Evolutionary conservation across 2,797 vertebrate genomes (phyloP).

Genomic region (Myotis myotis): DNA sequence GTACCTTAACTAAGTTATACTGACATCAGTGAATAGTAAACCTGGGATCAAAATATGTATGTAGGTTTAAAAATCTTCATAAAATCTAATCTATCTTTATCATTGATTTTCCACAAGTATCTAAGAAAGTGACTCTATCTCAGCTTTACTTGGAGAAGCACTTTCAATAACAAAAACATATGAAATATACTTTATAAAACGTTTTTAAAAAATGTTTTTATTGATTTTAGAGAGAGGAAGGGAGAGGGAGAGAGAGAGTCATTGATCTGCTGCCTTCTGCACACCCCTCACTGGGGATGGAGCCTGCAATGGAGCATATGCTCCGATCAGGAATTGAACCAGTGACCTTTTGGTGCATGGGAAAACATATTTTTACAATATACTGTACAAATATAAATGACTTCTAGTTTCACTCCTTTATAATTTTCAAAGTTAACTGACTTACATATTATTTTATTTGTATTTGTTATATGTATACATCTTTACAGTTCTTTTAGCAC

Average conservation of each 20-base stretch:
- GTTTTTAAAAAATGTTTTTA: neutral
- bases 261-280: neutral
- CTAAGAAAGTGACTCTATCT: conserved; percentile 24
- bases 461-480: neutral
- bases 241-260: neutral
- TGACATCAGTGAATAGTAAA: neutral
- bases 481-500: conserved; percentile 13
- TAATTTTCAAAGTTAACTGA: conserved; percentile 51
- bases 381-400: neutral
- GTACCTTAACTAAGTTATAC: conserved; percentile 33
- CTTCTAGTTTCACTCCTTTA: conserved; percentile 16
- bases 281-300: neutral
- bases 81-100: conserved; percentile 11
- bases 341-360: neutral
- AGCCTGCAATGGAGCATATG: neutral
- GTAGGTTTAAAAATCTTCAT: conserved; percentile 1
- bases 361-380: conserved; percentile 38
- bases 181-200: neutral
- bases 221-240: neutral
- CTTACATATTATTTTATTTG: neutral
- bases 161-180: conserved; percentile 26
- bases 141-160: neutral
- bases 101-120: conserved; percentile 17
- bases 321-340: neutral
- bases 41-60: neutral